phyloP scores from a whole-genome alignment of 1,140 invertebrate genomes.

The Scaptomyza graminum region DNA sequence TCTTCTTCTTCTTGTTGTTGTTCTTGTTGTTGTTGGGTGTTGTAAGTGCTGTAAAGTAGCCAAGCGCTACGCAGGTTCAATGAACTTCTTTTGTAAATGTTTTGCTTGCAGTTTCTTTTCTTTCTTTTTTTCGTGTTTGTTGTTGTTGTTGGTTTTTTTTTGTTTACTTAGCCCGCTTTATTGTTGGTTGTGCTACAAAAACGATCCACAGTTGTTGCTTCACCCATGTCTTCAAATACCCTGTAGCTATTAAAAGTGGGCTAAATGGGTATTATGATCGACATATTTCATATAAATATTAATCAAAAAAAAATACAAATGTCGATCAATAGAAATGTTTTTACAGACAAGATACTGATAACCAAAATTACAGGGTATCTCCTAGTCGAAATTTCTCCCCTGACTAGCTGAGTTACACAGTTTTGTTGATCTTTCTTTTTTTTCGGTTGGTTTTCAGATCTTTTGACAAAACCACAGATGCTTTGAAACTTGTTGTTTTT shows the following conservation, averaged over 20 bases:
- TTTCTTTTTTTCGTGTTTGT: slow-evolving; percentile 20
- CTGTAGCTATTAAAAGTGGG: neutral
- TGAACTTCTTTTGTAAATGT: slow-evolving; percentile 79
- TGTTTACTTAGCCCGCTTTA: slow-evolving; percentile 74
- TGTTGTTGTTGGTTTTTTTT: slow-evolving; percentile 44
- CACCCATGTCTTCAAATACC: slow-evolving; percentile 17
- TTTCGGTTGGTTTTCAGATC: slow-evolving; percentile 41
- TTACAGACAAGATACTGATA: no score
- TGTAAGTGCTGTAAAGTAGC: slow-evolving; percentile 54
- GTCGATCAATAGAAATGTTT: no score
- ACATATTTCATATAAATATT: no score
- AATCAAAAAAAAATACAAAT: no score
- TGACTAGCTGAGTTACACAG: neutral
- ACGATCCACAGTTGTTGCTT: slow-evolving; percentile 62
- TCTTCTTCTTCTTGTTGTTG: no score
- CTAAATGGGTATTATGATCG: no score
- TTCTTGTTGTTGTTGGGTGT: slow-evolving; percentile 11
- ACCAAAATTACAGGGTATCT: neutral
- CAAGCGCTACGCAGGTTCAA: slow-evolving; percentile 66
- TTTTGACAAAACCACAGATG: slow-evolving; percentile 26
- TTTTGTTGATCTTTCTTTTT: neutral
- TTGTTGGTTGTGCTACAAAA: slow-evolving; percentile 54
- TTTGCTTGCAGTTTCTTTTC: slow-evolving; percentile 60
- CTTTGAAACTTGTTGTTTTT: slow-evolving; percentile 10
- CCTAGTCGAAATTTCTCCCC: neutral